Conservation (phyloP, 2,888 invertebrate genomes). For the Parascotia fuliginaria region DNA sequence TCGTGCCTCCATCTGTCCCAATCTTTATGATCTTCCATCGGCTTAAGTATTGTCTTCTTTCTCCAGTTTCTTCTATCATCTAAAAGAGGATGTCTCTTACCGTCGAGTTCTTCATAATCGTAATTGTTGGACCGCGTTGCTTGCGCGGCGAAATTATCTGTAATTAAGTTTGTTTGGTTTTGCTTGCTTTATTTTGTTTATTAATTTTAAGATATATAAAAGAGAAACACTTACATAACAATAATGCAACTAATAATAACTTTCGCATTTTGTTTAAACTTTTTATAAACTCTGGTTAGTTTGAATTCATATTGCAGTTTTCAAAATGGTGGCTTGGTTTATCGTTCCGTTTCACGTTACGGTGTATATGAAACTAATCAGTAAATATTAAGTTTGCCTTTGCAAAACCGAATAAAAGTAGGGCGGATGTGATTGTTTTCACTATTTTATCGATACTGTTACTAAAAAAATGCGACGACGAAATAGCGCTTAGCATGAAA, state of each 20-base stretch:
- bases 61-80: conserved; percentile 75
- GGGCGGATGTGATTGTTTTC: conserved; percentile 58
- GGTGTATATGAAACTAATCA: conserved; percentile 51
- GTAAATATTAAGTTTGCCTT: conserved; percentile 48
- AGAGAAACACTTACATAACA: conserved; percentile 69
- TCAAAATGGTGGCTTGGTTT: conserved; percentile 46
- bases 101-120: conserved; percentile 72
- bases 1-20: conserved; percentile 65
- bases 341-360: conserved; percentile 54
- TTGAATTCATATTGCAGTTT: conserved; percentile 26
- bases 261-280: conserved; percentile 59
- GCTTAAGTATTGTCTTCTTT: conserved; percentile 64
- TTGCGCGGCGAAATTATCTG: conserved; percentile 70
- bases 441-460: conserved; percentile 49
- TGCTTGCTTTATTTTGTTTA: conserved; percentile 17
- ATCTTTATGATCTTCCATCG: conserved; percentile 63
- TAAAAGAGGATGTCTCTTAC: conserved; percentile 62
- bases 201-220: conserved; percentile 1
- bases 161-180: conserved; percentile 38
- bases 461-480: conserved; percentile 39
- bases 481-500: conserved; percentile 18
- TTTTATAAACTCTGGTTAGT: conserved; percentile 38
- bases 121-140: conserved; percentile 60
- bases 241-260: conserved; percentile 68
- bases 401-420: conserved; percentile 48